phyloP scores from a whole-genome alignment of 2,797 vertebrate species.

The Hippopotamyrus pictus region DNA sequence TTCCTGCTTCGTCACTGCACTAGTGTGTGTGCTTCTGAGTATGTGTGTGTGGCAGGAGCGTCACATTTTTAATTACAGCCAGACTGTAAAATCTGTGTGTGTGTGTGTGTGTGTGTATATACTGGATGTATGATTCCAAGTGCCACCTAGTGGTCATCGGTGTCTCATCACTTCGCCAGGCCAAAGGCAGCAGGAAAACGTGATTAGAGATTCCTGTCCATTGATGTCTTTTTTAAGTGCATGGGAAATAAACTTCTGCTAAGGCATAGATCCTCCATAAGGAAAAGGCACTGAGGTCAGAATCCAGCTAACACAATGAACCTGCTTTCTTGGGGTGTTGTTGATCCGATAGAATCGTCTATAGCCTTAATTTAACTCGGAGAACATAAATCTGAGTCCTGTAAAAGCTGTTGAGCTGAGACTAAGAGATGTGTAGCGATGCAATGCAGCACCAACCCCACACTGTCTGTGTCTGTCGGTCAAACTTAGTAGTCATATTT shows the following conservation, averaged over 20 bases:
- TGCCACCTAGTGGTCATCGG: slow-evolving; percentile 1
- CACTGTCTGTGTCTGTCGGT: background rate
- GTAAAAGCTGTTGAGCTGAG: background rate
- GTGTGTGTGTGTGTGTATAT: background rate
- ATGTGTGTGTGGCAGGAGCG: background rate
- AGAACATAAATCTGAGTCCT: background rate
- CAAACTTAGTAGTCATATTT: background rate
- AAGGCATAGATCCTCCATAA: background rate
- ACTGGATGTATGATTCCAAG: background rate
- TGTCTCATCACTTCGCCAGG: background rate
- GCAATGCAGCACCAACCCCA: background rate
- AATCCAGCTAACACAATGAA: background rate
- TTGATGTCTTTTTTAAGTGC: background rate
- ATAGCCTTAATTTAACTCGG: background rate
- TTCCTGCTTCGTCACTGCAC: background rate
- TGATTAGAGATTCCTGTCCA: background rate
- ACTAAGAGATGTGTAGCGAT: background rate
- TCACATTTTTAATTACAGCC: background rate
- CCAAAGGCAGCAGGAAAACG: background rate
- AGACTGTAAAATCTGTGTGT: background rate
- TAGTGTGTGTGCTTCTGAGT: background rate
- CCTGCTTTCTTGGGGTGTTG: background rate
- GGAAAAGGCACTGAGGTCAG: background rate
- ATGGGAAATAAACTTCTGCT: background rate
- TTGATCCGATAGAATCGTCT: background rate